Percentiles rank a stretch among this genome's conserved stretches.
These are phyloP conservation scores for Pandemis cinnamomeana DNA, from an alignment of 2,888 invertebrate species.

Conservation along the genomic window DNA sequence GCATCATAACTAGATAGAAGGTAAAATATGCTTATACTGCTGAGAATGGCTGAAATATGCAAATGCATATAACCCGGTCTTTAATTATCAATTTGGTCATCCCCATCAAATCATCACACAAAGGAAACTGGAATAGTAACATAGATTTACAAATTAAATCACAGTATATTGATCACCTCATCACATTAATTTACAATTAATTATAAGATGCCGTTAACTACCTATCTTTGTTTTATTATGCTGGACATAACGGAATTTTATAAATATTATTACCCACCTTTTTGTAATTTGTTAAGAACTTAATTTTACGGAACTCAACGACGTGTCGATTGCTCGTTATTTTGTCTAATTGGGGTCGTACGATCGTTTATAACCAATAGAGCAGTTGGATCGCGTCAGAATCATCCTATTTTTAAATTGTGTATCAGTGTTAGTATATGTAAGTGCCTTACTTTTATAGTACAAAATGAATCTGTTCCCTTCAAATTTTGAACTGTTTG, in stretches of 20 bases:
- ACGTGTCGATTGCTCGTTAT: background rate
- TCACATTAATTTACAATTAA: slow-evolving; percentile 22
- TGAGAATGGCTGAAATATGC: too few relatives aligned
- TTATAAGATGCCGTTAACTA: background rate
- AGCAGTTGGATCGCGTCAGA: background rate
- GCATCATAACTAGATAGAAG: too few relatives aligned
- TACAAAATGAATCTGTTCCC: slow-evolving; percentile 36
- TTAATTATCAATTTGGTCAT: background rate
- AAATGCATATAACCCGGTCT: too few relatives aligned
- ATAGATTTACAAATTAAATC: background rate
- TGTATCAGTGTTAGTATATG: background rate
- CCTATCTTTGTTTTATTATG: slow-evolving; percentile 13
- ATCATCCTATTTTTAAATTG: background rate
- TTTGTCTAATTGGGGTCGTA: background rate
- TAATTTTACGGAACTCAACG: background rate
- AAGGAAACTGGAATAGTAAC: background rate
- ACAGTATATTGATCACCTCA: background rate
- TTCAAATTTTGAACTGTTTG: slow-evolving; percentile 38
- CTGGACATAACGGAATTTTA: slow-evolving; percentile 24
- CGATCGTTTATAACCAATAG: background rate
- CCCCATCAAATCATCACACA: background rate
- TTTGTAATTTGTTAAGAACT: slow-evolving; percentile 19
- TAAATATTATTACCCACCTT: slow-evolving; percentile 35
- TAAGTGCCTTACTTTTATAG: slow-evolving; percentile 32
- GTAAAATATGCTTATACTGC: too few relatives aligned